phyloP scores from a whole-genome alignment of 2,888 invertebrate genomes.

The Bombylius major region DNA sequence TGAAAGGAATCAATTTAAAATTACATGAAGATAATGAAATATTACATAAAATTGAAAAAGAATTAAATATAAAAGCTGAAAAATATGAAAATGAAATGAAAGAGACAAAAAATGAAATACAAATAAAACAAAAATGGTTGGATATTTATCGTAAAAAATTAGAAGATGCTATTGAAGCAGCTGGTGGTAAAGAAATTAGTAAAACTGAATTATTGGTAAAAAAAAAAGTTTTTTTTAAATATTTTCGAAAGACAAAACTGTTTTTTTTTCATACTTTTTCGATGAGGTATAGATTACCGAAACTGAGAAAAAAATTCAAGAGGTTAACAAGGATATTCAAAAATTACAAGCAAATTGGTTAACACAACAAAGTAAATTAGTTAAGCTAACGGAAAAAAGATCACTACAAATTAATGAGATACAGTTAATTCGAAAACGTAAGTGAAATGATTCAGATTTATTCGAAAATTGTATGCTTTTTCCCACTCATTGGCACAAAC shows the following conservation, averaged over 20 bases:
- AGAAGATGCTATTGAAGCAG: conserved; percentile 37
- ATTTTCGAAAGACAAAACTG: neutral
- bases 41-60: conserved; percentile 25
- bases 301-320: conserved; percentile 51
- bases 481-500: too few species aligned
- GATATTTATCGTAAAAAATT: conserved; percentile 41
- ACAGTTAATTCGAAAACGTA: conserved; percentile 59
- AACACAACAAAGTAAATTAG: conserved; percentile 58
- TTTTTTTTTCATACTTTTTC: neutral
- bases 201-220: conserved; percentile 18
- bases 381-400: conserved; percentile 54
- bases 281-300: conserved; percentile 40
- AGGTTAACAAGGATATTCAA: conserved; percentile 44
- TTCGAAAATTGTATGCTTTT: neutral
- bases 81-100: conserved; percentile 37
- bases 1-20: conserved; percentile 21
- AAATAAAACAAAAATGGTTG: conserved; percentile 40
- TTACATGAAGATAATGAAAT: conserved; percentile 22
- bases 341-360: conserved; percentile 61
- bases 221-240: neutral
- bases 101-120: conserved; percentile 35
- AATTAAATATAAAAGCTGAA: conserved; percentile 37
- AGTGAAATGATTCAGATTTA: conserved; percentile 19
- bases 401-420: conserved; percentile 54
- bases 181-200: conserved; percentile 34